Evolutionary conservation across 2,888 invertebrate species (phyloP).

Genomic region (Lasioglossum lativentre): DNA sequence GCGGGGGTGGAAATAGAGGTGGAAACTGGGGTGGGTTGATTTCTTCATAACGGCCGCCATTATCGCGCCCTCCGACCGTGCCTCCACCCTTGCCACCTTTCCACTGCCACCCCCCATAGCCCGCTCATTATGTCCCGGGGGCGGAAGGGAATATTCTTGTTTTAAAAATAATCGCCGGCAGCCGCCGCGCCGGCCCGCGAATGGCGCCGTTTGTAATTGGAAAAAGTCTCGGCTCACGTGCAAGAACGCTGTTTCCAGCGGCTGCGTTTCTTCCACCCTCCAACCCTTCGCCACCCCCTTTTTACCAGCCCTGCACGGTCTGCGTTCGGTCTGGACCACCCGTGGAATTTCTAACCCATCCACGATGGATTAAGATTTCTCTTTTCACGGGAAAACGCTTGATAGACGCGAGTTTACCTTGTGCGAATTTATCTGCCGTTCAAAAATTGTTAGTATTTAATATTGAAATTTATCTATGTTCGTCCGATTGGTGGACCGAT

Average conservation of each 20-base stretch:
- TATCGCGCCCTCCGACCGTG: slow-evolving; percentile 71
- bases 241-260: slow-evolving; percentile 52
- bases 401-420: not conserved
- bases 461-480: no score
- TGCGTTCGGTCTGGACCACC: not conserved
- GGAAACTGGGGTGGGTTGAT: slow-evolving; percentile 69
- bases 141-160: slow-evolving; percentile 80
- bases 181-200: slow-evolving; percentile 63
- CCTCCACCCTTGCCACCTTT: slow-evolving; percentile 69
- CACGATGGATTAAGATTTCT: slow-evolving; percentile 56
- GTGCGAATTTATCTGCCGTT: not conserved
- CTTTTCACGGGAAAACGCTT: not conserved
- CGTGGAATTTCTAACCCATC: slow-evolving; percentile 32
- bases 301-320: not conserved
- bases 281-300: not conserved
- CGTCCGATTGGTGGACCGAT: no score
- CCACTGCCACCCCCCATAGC: slow-evolving; percentile 79
- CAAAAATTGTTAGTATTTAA: no score
- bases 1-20: slow-evolving; percentile 65
- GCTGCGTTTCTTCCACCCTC: slow-evolving; percentile 11
- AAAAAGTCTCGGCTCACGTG: slow-evolving; percentile 75
- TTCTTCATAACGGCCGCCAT: slow-evolving; percentile 81
- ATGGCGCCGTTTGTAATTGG: slow-evolving; percentile 81
- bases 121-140: slow-evolving; percentile 78
- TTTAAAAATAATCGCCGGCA: slow-evolving; percentile 79